Percentiles rank a stretch among this genome's conserved stretches.
These are phyloP conservation scores for Leptarthrus brevirostris DNA, from an alignment of 2,888 invertebrate genomes.

Conservation along the genomic window DNA sequence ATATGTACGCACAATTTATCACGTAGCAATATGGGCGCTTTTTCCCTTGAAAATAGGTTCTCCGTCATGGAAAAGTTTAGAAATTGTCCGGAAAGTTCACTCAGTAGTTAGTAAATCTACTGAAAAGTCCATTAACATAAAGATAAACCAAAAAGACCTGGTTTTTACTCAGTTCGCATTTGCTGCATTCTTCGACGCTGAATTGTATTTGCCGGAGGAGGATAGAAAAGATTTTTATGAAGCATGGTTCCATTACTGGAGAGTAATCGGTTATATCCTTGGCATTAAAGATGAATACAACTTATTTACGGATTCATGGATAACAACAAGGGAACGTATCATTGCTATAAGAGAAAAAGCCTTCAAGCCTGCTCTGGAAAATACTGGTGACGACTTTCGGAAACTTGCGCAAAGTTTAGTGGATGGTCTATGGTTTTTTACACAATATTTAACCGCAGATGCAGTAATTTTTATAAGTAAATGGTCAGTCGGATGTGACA, in stretches of 20 bases:
- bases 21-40: slow-evolving; percentile 81
- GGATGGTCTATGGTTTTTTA: slow-evolving; percentile 74
- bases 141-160: slow-evolving; percentile 80
- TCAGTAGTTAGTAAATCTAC: slow-evolving; percentile 69
- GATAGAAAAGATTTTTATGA: slow-evolving; percentile 70
- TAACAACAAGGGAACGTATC: slow-evolving; percentile 69
- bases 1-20: slow-evolving; percentile 79
- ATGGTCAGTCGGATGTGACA: slow-evolving; percentile 68
- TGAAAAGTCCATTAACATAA: slow-evolving; percentile 66
- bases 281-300: slow-evolving; percentile 83
- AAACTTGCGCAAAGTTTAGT: slow-evolving; percentile 72
- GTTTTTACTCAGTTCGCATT: slow-evolving; percentile 85
- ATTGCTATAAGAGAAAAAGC: slow-evolving; percentile 69
- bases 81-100: slow-evolving; percentile 73
- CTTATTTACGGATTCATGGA: slow-evolving; percentile 71
- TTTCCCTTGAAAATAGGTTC: slow-evolving; percentile 73
- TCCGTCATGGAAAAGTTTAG: slow-evolving; percentile 72
- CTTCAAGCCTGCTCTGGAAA: slow-evolving; percentile 71
- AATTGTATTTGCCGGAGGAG: slow-evolving; percentile 68
- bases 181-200: slow-evolving; percentile 71
- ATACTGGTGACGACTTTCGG: slow-evolving; percentile 72
- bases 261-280: slow-evolving; percentile 78
- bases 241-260: slow-evolving; percentile 82
- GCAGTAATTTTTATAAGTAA: slow-evolving; percentile 69
- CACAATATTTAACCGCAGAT: slow-evolving; percentile 71